Evolutionary conservation across 2,797 vertebrate genomes (phyloP).

Genomic region (Loriculus beryllinus): DNA sequence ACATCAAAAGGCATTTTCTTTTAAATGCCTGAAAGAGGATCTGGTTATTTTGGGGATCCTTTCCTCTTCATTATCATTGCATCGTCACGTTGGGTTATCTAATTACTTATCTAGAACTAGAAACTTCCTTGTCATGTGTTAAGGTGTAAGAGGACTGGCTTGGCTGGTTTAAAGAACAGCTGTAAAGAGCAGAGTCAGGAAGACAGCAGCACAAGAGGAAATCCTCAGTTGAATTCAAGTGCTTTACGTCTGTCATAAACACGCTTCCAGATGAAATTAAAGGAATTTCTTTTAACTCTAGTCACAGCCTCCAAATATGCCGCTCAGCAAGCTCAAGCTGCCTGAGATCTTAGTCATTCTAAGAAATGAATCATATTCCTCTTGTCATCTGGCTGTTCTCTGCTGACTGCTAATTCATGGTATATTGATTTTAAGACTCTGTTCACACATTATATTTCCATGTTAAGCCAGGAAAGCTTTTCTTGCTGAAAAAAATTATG

Average conservation of each 20-base stretch:
- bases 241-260: constrained; percentile 55
- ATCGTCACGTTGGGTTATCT: constrained; percentile 52
- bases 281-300: constrained; percentile 45
- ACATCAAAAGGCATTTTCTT: constrained; percentile 37
- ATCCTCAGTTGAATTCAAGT: constrained; percentile 53
- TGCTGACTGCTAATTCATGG: constrained; percentile 71
- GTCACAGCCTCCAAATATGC: constrained; percentile 33
- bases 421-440: constrained; percentile 70
- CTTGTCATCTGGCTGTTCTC: constrained; percentile 55
- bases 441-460: constrained; percentile 60
- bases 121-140: constrained; percentile 50
- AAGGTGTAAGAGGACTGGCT: constrained; percentile 22
- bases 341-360: constrained; percentile 61
- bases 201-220: constrained; percentile 6
- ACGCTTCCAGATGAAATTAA: constrained; percentile 66
- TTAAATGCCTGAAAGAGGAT: constrained; percentile 37
- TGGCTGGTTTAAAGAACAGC: constrained; percentile 33
- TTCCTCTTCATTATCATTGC: constrained; percentile 11
- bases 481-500: constrained; percentile 49
- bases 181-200: constrained; percentile 24
- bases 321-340: constrained; percentile 46
- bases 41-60: constrained; percentile 43
- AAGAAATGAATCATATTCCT: constrained; percentile 69
- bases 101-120: constrained; percentile 15
- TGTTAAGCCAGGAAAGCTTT: constrained; percentile 58